phyloP scores from a whole-genome alignment of 2,113 vertebrate species.

The Indri indri region DNA sequence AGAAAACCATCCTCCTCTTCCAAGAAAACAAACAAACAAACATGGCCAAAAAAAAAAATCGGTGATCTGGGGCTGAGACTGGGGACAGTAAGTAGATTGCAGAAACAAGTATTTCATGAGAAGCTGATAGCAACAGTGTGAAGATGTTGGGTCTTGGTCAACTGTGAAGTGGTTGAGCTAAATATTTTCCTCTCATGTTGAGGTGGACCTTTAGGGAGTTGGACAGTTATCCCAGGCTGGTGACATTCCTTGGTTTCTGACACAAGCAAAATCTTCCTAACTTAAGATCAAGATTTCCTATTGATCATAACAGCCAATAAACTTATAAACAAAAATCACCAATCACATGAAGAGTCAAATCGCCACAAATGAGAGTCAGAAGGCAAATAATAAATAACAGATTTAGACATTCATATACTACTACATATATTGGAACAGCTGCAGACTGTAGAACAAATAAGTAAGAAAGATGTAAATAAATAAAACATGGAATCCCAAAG shows the following conservation, averaged over 20 bases:
- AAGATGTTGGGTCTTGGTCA: not conserved
- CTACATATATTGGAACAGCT: not conserved
- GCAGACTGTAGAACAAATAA: not conserved
- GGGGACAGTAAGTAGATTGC: not conserved
- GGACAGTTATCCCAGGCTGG: not conserved
- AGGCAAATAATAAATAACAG: not conserved
- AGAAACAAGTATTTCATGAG: not conserved
- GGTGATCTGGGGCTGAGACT: not conserved
- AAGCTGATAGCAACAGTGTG: not conserved
- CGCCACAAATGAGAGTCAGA: not conserved
- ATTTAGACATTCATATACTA: too few species aligned
- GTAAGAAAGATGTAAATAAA: not conserved
- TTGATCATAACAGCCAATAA: not conserved
- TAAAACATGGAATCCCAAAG: not conserved
- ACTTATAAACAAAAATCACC: not conserved
- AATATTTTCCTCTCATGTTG: not conserved
- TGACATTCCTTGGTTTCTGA: not conserved
- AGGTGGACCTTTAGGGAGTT: not conserved
- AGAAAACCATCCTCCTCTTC: not conserved
- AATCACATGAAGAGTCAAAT: not conserved
- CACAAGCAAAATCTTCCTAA: not conserved
- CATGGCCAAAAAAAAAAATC: not conserved
- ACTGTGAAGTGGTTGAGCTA: not conserved
- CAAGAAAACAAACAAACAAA: not conserved
- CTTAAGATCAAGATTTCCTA: not conserved